phyloP scores from a whole-genome alignment of 2,888 invertebrate genomes.

The Euphydryas editha region DNA sequence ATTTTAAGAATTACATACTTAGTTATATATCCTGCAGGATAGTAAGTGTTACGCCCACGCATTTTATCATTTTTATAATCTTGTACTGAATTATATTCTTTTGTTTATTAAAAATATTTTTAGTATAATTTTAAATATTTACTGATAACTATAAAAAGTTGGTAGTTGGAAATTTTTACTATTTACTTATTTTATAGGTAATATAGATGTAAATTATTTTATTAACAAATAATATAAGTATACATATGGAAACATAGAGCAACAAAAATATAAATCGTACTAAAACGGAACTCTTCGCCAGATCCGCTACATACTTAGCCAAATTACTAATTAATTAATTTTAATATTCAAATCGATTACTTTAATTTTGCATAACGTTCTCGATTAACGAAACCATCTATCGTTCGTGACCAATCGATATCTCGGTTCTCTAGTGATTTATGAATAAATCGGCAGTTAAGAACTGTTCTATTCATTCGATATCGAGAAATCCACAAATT shows the following conservation, averaged over 20 bases:
- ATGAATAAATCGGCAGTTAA: slow-evolving; percentile 64
- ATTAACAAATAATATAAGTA: not conserved
- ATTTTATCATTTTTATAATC: too few species aligned
- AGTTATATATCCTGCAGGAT: too few species aligned
- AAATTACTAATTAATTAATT: slow-evolving; percentile 30
- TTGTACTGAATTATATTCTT: too few species aligned
- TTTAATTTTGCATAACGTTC: slow-evolving; percentile 39
- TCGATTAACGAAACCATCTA: slow-evolving; percentile 38
- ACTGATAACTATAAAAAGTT: too few species aligned
- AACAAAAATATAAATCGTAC: not conserved
- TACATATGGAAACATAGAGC: not conserved
- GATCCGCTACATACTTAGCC: not conserved
- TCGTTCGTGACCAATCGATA: slow-evolving; percentile 66
- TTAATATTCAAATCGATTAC: slow-evolving; percentile 36
- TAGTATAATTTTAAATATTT: too few species aligned
- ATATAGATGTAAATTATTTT: not conserved
- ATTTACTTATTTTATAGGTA: too few species aligned
- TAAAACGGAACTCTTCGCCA: not conserved
- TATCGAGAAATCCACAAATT: slow-evolving; percentile 31
- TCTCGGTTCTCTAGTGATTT: slow-evolving; percentile 63
- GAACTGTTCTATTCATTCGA: slow-evolving; percentile 44
- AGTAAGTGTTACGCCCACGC: too few species aligned
- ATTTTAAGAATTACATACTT: too few species aligned
- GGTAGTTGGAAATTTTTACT: too few species aligned
- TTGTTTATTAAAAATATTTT: too few species aligned